Percentiles rank a stretch among this genome's conserved stretches.
Evolutionary conservation across 2,113 vertebrate genomes (phyloP).

Genomic region (Callaeas wilsoni): DNA sequence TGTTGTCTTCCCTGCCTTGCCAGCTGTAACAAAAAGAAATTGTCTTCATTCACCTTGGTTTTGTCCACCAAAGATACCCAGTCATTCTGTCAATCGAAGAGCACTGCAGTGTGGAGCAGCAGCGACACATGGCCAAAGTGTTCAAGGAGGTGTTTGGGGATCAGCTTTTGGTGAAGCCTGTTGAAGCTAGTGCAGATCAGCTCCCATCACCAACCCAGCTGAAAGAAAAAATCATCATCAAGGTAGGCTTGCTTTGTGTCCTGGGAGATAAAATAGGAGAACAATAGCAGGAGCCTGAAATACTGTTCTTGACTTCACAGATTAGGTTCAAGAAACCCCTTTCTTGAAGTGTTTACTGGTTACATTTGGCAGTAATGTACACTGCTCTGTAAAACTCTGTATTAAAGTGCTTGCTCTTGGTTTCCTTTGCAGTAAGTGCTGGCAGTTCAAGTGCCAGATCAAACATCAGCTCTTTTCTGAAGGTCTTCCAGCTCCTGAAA

Average conservation of each 20-base stretch:
- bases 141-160: conserved; percentile 90
- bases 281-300: background rate
- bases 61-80: conserved; percentile 77
- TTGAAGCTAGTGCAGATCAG: conserved; percentile 90
- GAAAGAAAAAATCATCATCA: conserved; percentile 92
- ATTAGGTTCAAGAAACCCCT: background rate
- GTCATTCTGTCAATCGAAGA: conserved; percentile 95
- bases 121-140: conserved; percentile 89
- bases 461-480: background rate
- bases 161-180: conserved; percentile 81
- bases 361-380: background rate
- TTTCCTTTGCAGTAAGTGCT: background rate
- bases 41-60: background rate
- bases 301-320: background rate
- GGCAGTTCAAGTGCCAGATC: background rate
- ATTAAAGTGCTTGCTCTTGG: background rate
- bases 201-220: conserved; percentile 92
- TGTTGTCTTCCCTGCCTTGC: background rate
- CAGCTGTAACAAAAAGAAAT: background rate
- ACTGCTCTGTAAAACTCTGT: background rate
- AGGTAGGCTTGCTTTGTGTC: conserved; percentile 70
- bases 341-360: background rate
- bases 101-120: conserved; percentile 90
- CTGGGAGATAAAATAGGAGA: background rate
- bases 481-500: background rate